phyloP scores from a whole-genome alignment of 2,113 vertebrate species.

The Tringa solitaria region DNA sequence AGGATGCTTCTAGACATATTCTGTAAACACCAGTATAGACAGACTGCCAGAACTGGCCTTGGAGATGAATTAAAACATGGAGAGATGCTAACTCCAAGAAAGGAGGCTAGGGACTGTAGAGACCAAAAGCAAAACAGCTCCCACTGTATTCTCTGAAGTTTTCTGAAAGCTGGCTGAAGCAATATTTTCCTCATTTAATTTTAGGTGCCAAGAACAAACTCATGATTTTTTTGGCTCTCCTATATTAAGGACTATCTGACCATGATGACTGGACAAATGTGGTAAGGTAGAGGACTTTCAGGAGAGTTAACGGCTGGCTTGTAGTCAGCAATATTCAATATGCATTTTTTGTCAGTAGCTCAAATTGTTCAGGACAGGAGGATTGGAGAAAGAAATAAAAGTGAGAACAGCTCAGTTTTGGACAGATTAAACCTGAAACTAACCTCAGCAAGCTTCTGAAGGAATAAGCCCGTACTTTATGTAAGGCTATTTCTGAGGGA shows the following conservation, averaged over 20 bases:
- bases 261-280: not conserved
- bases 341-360: not conserved
- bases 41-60: not conserved
- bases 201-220: not conserved
- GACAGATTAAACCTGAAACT: not conserved
- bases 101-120: not conserved
- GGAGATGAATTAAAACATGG: not conserved
- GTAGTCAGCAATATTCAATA: not conserved
- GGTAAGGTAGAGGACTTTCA: not conserved
- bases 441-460: not conserved
- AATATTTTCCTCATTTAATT: not conserved
- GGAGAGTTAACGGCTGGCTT: not conserved
- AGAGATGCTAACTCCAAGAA: not conserved
- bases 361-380: not conserved
- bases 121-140: not conserved
- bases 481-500: not conserved
- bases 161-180: not conserved
- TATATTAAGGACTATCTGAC: not conserved
- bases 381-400: not conserved
- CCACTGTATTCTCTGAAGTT: not conserved
- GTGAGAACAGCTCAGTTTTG: not conserved
- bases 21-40: not conserved
- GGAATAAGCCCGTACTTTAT: not conserved
- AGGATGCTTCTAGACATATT: not conserved
- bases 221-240: not conserved